phyloP scores from a whole-genome alignment of 2,888 invertebrate species.

The Eumerus sabulonum region DNA sequence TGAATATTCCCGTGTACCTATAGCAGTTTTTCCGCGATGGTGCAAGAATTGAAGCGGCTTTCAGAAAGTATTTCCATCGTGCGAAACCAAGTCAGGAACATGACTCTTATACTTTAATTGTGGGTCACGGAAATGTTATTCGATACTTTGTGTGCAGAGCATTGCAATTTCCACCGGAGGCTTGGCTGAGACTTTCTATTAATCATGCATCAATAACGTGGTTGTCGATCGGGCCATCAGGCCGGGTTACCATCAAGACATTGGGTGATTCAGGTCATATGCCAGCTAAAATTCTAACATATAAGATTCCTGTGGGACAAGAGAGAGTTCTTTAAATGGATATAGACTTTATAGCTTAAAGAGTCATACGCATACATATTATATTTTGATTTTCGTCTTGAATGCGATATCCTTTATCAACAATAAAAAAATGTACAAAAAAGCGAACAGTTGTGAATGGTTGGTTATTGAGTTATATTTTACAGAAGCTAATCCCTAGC shows the following conservation, averaged over 20 bases:
- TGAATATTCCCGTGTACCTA: conserved; percentile 62
- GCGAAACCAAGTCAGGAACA: conserved; percentile 89
- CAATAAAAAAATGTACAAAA: too few species aligned
- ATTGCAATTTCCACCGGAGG: conserved; percentile 97
- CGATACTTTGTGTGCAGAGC: conserved; percentile 97
- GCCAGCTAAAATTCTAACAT: conserved; percentile 86
- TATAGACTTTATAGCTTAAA: neutral
- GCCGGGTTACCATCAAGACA: conserved; percentile 88
- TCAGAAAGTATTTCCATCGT: conserved; percentile 94
- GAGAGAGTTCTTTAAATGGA: too few species aligned
- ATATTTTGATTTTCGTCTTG: too few species aligned
- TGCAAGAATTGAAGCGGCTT: conserved; percentile 96
- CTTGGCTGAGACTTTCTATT: conserved; percentile 94
- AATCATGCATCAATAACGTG: conserved; percentile 97
- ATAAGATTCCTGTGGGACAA: conserved; percentile 80
- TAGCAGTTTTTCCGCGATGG: conserved; percentile 96
- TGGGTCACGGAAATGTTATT: conserved; percentile 99
- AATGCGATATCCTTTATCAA: too few species aligned
- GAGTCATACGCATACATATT: too few species aligned
- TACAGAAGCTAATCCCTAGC: too few species aligned
- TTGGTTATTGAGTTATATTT: too few species aligned
- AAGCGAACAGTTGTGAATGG: too few species aligned
- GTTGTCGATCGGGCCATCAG: conserved; percentile 91
- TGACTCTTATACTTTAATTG: conserved; percentile 93
- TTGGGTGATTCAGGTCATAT: conserved; percentile 96